These are phyloP conservation scores for Colletes latitarsis DNA, from an alignment of 1,140 invertebrate species.

Conservation along the genomic window DNA sequence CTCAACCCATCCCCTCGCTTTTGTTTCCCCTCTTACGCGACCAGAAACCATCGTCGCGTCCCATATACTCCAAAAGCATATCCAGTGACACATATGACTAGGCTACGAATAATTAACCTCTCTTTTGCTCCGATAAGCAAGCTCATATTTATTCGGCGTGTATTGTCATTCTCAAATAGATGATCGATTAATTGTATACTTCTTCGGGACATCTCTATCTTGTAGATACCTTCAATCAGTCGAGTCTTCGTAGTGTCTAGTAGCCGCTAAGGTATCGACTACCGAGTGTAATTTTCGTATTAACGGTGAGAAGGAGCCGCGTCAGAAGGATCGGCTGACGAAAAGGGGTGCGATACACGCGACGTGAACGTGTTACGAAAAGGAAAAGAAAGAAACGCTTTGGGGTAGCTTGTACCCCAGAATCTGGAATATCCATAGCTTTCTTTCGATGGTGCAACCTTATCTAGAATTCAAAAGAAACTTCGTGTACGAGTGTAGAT, in stretches of 20 bases:
- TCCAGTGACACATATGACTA: constrained; percentile 76
- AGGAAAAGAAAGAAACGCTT: too few species aligned
- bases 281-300: constrained; percentile 30
- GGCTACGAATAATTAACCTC: constrained; percentile 67
- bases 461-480: neutral
- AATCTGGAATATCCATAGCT: neutral
- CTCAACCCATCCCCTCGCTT: too few species aligned
- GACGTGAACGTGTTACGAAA: neutral
- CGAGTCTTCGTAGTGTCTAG: constrained; percentile 52
- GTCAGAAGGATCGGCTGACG: neutral
- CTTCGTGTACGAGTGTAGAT: too few species aligned
- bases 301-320: neutral
- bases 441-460: neutral
- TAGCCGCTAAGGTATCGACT: constrained; percentile 47
- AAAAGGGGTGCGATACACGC: neutral
- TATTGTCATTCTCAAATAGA: constrained; percentile 35
- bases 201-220: constrained; percentile 24
- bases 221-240: constrained; percentile 39
- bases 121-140: constrained; percentile 64
- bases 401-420: neutral
- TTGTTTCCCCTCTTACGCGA: neutral
- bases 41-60: constrained; percentile 24
- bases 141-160: constrained; percentile 58
- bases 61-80: constrained; percentile 69
- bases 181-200: constrained; percentile 35